Base-by-base conservation (phyloP, 64 coral and sea anemone species). In the Orbicella faveolata region DNA sequence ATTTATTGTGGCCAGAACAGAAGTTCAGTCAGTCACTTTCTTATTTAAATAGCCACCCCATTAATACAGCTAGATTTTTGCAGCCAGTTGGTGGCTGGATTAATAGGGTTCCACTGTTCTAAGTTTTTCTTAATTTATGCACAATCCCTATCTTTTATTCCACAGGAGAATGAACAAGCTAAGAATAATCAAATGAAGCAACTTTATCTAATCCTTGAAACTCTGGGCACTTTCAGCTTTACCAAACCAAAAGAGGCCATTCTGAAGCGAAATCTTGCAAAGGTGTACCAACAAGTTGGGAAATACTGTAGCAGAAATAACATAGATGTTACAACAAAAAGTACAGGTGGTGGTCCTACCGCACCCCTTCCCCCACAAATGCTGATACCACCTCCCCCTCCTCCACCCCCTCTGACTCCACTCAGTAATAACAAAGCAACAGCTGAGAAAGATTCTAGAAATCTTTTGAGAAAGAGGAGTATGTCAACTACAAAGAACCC, bases 281-380 rank as follows among this genome's bases (percentile, higher is more conserved):
- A 96, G 85, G 93, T 96, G 61, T 90, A 93, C 70, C 81, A 90
- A 5, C 94, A 96, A 87, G 84, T 96, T 62, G 95, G 91, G 16
- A 96, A 90, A 73, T 96, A 96, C 57, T 96, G 91, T 70, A 62
- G 63, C 14, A 80, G 95, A 41, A 88, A 93, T 63, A 83, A 93
- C 62, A 88, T 93, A 76, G 72, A 76, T 36, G 59, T 72, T 3
- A 73, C 66, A 17, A 88, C 64, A 39, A 75, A 84, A 53, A n/a
- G 62, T 1, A 16, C 39, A 21, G 72, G 21, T 36, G 30, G 10
- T 16, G 30, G 21, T 80, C 52, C 34, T 6, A 44, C n/a, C 52
- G 21, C 69, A 89, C 36, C n/a, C 17, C 72, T 83, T 61, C 81
- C 87, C 12, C 74, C 88, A 4, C 91, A 88, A 21, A 23, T 74